Percentiles rank a stretch among this genome's conserved stretches.
These are phyloP conservation scores for Gallinago media DNA, from an alignment of 2,113 vertebrate species.

Conservation along the genomic window DNA sequence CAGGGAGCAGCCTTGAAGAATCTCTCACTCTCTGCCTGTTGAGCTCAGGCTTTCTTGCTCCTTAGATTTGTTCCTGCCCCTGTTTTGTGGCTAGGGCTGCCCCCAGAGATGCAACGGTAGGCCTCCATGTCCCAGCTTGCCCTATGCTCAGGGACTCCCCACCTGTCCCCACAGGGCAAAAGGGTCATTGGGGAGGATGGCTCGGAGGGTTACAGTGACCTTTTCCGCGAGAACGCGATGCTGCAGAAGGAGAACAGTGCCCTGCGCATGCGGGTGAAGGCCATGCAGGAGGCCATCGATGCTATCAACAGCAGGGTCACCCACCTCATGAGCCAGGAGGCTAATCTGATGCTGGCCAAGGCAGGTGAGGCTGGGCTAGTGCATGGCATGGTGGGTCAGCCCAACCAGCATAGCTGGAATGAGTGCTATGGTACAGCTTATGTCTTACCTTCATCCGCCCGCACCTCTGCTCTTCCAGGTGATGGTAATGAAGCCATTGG, in stretches of 20 bases:
- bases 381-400: accelerated
- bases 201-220: slow-evolving; percentile 88
- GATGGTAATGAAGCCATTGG: slow-evolving; percentile 93
- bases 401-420: background rate
- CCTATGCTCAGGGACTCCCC: background rate
- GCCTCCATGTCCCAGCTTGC: accelerated
- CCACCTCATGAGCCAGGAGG: slow-evolving; percentile 92
- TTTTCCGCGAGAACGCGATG: slow-evolving; percentile 92
- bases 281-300: slow-evolving; percentile 98
- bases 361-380: slow-evolving; percentile 78
- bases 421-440: accelerated
- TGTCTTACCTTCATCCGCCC: background rate
- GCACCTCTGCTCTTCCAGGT: slow-evolving; percentile 68
- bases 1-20: background rate
- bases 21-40: background rate
- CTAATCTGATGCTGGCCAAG: slow-evolving; percentile 89
- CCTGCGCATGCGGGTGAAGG: slow-evolving; percentile 91
- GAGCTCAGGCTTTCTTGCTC: background rate
- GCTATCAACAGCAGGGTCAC: slow-evolving; percentile 92
- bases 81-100: background rate
- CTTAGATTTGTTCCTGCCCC: background rate
- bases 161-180: slow-evolving; percentile 84
- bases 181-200: slow-evolving; percentile 90
- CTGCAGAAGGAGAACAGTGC: slow-evolving; percentile 91
- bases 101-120: background rate